Evolutionary conservation across 2,888 invertebrate species (phyloP), one percentile per base, ranked within the genome.

Genomic region (Cheilosia vernalis): DNA sequence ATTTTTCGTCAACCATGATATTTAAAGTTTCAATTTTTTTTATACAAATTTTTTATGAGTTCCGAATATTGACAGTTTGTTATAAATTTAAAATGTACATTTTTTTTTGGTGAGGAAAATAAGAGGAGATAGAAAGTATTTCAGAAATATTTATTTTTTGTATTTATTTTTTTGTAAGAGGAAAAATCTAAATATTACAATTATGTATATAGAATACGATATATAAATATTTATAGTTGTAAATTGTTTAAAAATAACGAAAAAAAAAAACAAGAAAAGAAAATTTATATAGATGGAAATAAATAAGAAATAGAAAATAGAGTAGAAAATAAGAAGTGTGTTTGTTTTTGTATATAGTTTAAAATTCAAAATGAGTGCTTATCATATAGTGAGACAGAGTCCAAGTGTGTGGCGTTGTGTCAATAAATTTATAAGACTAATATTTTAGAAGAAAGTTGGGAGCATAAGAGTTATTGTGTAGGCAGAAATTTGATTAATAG

Each of bases 131-230:
- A 84, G 84, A 84, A 84, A 84, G 84, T 84, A 84, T 84, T 74
- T 79, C 40, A 80, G 74, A 80, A 84, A 79, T 69, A 64, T 74
- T 49, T 44, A 10, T 33, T 55, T 73, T 37, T 24, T 24, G 2
- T 24, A 15, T 19, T 37, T 37, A 13, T 9, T 17, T 37, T 27
- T 44, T 58, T 40, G 61, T 49, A 64, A 80, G 84, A 84, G 84
- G 84, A 84, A 84, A 84, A 64, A 84, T 84, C 84, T 84, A 84
- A 84, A 80, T 83, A 67, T 80, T 69, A 69, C 56, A 44, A 47
- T 51, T 19, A 42, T 37, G n/a, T 61, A 17, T 42, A 49, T 49
- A 27, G 2, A 37, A 4, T 13, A 37, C 4, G 3, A 13, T 37
- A 49, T 37, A 4, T 47, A 9, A 10, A 42, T 53, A 56, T 67